Base-by-base conservation (phyloP, 2,113 vertebrate species). In the Laticauda laticaudata region DNA sequence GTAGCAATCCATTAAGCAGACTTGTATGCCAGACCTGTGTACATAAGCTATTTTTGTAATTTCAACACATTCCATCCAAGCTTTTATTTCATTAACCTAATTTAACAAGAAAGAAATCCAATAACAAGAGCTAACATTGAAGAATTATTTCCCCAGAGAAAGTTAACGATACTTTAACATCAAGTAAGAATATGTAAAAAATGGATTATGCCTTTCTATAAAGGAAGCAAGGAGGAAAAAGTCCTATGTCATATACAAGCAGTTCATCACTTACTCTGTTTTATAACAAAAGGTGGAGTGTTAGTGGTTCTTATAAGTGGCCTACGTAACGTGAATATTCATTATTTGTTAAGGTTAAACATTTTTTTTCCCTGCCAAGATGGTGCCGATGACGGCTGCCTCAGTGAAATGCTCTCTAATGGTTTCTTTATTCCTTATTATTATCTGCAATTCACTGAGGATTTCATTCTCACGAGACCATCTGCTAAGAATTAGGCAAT, bases 31-130 rank as follows among this genome's bases (percentile, higher is more conserved):
- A 96, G 94, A 59, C 92, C 54, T 6, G 5, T 89, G 92, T 96
- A 93, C 94, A 95, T 96, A 95, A 96, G 92, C 24, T 93, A 48
- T 91, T 94, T 96, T 95, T 95, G 87, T 92, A 95, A 92, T 92
- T 93, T 95, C 95, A 96, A 94, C 94, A 96, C 94, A 95, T 95
- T 96, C 94, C 92, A 95, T 95, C 94, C 45, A 89, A 95, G 87
- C 53, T 96, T 97, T 97, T 92, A 87, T 96, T 95, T 92, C 81
- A 69, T 69, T 96, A 93, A 95, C 90, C 95, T 91, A 96, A 93
- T 96, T 96, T 96, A 95, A 94, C 92, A 96, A 94, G 94, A 95
- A 94, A 90, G 94, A 96, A 97, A 96, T 96, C 94, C 96, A 96
- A 91, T 96, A 96, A 88, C 92, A 96, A 43, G 54, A 51, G 86